phyloP scores from a whole-genome alignment of 2,797 vertebrate genomes.

The Percopsis omiscomaycus region DNA sequence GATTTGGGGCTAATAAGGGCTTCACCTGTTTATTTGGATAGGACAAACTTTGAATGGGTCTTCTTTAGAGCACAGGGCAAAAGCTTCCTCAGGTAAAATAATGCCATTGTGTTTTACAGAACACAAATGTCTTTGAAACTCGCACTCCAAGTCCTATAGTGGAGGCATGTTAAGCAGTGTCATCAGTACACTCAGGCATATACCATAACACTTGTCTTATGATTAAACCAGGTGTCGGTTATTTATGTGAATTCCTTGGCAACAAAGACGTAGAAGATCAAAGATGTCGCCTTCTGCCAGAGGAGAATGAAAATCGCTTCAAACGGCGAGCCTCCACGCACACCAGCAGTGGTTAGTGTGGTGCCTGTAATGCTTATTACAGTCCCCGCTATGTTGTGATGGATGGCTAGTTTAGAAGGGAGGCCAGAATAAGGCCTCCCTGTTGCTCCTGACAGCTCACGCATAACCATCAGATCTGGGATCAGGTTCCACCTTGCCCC shows the following conservation, averaged over 20 bases:
- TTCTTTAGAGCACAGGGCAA: constrained; percentile 41
- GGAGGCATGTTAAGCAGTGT: constrained; percentile 5
- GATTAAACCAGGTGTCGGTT: constrained; percentile 3
- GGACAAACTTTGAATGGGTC: constrained; percentile 52
- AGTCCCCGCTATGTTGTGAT: constrained; percentile 31
- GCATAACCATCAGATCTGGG: constrained; percentile 52
- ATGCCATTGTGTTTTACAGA: constrained; percentile 26
- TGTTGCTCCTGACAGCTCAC: constrained; percentile 46
- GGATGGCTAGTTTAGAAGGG: constrained; percentile 46
- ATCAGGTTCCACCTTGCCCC: constrained; percentile 53
- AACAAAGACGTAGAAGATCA: too few relatives aligned
- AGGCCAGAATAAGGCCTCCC: constrained; percentile 42
- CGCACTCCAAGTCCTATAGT: neutral
- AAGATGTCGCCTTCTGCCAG: neutral
- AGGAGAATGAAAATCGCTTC: constrained; percentile 1
- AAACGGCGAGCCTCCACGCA: neutral
- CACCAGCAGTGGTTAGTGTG: constrained; percentile 3
- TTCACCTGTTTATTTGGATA: constrained; percentile 69
- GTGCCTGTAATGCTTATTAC: constrained; percentile 16
- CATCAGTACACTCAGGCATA: neutral
- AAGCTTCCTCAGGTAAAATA: constrained; percentile 36
- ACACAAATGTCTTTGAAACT: constrained; percentile 26
- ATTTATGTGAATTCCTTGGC: constrained; percentile 6
- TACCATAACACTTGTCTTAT: neutral
- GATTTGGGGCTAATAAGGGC: constrained; percentile 60